Percentiles rank a stretch among this genome's conserved stretches.
Evolutionary conservation across 2,113 vertebrate species (phyloP).

Genomic region (Sterrhoptilus dennistouni): DNA sequence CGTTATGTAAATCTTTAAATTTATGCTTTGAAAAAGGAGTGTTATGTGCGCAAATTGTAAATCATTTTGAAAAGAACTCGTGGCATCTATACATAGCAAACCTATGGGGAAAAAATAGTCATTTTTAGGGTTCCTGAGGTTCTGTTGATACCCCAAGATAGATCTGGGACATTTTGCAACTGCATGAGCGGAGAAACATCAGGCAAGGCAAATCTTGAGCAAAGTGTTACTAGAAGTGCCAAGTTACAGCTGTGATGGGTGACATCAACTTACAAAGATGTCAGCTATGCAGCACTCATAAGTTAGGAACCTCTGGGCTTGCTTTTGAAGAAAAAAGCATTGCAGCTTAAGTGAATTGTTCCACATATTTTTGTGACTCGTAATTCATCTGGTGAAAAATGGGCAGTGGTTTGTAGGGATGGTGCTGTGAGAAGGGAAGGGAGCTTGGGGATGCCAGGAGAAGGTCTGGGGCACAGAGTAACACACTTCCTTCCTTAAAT

Average conservation of each 20-base stretch:
- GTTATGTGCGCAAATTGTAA: not conserved
- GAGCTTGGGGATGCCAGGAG: not conserved
- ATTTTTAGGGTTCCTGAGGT: not conserved
- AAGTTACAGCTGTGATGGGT: not conserved
- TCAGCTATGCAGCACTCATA: not conserved
- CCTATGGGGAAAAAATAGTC: not conserved
- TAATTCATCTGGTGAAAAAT: not conserved
- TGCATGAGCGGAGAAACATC: not conserved
- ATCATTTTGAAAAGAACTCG: not conserved
- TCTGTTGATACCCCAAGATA: not conserved
- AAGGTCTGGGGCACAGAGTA: not conserved
- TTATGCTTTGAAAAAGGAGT: not conserved
- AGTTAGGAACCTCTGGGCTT: not conserved
- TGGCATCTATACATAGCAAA: not conserved
- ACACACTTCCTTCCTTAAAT: not conserved
- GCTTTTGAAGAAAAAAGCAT: slow-evolving; percentile 12
- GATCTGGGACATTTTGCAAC: not conserved
- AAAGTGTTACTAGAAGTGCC: not conserved
- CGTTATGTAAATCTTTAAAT: not conserved
- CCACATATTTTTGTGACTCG: not conserved
- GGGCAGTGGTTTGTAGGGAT: not conserved
- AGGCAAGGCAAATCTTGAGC: not conserved
- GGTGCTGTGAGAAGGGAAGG: not conserved
- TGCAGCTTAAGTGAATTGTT: not conserved
- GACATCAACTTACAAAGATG: not conserved